Evolutionary conservation across 1,140 invertebrate species (phyloP).

Genomic region (Atopsyche davidsoni): DNA sequence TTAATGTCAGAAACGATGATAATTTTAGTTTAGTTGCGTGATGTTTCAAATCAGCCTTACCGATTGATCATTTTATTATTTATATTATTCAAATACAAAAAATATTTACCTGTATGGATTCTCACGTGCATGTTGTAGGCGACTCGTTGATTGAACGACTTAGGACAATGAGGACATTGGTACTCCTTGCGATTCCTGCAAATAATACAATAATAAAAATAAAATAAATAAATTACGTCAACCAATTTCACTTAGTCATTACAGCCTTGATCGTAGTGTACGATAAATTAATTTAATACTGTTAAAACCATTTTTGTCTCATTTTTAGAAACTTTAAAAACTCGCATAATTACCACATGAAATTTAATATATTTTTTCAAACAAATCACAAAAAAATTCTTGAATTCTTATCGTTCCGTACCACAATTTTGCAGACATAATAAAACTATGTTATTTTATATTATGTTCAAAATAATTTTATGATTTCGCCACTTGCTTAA

Average conservation of each 20-base stretch:
- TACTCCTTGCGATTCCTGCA: conserved; percentile 65
- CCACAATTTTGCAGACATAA: too few relatives aligned
- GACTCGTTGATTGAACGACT: conserved; percentile 74
- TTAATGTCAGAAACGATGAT: too few relatives aligned
- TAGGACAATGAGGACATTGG: conserved; percentile 65
- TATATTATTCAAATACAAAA: neutral
- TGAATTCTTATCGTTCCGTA: too few relatives aligned
- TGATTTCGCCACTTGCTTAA: too few relatives aligned
- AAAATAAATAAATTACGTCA: neutral
- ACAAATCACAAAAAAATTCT: too few relatives aligned
- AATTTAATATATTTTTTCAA: too few relatives aligned
- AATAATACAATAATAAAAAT: conserved; percentile 9
- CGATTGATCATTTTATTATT: neutral
- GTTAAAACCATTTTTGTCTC: too few relatives aligned
- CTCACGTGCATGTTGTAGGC: conserved; percentile 78
- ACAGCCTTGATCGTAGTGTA: neutral
- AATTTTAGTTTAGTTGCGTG: too few relatives aligned
- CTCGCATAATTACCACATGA: too few relatives aligned
- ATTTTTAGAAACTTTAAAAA: too few relatives aligned
- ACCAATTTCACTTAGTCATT: neutral
- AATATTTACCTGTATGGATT: conserved; percentile 60
- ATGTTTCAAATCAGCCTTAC: neutral
- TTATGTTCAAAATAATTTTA: too few relatives aligned
- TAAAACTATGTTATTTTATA: too few relatives aligned
- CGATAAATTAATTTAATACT: neutral